These are phyloP conservation scores for Phorcus lineatus DNA, from an alignment of 2,888 invertebrate genomes.

Conservation along the genomic window DNA sequence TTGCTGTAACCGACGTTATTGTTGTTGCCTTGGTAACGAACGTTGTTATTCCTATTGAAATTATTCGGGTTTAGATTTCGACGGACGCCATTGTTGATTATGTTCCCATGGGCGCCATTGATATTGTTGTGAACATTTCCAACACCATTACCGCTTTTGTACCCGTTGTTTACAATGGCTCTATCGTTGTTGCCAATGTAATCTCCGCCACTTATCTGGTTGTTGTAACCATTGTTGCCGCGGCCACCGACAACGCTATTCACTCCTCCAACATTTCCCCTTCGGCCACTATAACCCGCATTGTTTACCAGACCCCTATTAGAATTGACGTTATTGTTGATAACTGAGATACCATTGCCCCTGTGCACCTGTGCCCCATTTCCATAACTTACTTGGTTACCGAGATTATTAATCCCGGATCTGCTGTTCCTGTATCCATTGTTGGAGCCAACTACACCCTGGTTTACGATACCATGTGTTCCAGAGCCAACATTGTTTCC, in stretches of 20 bases:
- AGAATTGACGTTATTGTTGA: no score
- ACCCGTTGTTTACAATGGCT: not conserved
- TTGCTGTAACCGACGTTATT: not conserved
- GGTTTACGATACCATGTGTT: not conserved
- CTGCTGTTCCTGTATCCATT: not conserved
- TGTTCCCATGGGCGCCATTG: not conserved
- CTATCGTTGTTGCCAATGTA: not conserved
- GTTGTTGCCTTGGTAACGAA: not conserved
- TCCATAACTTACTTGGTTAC: not conserved
- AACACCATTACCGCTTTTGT: not conserved
- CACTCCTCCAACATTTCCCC: not conserved
- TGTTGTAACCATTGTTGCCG: not conserved
- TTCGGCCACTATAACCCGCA: no score
- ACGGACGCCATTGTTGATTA: not conserved
- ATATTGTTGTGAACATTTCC: not conserved
- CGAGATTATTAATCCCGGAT: not conserved
- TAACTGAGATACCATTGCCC: no score
- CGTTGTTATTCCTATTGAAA: not conserved
- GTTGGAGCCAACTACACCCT: not conserved
- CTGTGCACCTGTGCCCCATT: not conserved
- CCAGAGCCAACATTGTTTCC: not conserved
- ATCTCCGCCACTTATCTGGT: not conserved
- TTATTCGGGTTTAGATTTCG: not conserved
- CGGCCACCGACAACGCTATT: not conserved
- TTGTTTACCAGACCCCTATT: no score